phyloP scores from a whole-genome alignment of 2,888 invertebrate genomes.

The Xylota sylvarum region DNA sequence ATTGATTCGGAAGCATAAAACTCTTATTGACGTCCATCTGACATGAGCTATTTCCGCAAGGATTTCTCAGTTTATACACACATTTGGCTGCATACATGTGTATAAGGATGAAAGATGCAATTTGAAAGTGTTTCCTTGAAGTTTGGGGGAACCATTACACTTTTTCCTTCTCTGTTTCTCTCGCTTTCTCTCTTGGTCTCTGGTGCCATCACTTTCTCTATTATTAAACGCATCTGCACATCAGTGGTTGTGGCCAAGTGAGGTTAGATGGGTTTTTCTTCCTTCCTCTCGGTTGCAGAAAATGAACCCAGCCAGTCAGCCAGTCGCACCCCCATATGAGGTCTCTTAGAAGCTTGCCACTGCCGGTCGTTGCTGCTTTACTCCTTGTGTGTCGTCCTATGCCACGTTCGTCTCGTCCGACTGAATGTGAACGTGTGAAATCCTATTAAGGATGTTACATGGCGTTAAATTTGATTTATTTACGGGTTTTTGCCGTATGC shows the following conservation, averaged over 20 bases:
- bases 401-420: conserved; percentile 56
- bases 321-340: conserved; percentile 39
- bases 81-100: background rate
- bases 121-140: conserved; percentile 37
- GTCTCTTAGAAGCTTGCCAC: conserved; percentile 50
- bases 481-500: conserved; percentile 76
- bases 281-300: conserved; percentile 28
- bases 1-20: conserved; percentile 40
- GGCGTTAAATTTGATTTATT: conserved; percentile 79
- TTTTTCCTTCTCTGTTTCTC: background rate
- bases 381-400: background rate
- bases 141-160: conserved; percentile 41
- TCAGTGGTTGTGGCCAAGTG: conserved; percentile 67
- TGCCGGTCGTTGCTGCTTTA: conserved; percentile 7
- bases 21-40: conserved; percentile 4
- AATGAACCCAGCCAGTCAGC: background rate
- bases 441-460: conserved; percentile 78
- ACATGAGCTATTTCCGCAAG: conserved; percentile 36
- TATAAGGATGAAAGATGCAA: conserved; percentile 39
- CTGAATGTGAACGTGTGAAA: conserved; percentile 75
- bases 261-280: conserved; percentile 59
- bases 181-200: background rate
- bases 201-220: conserved; percentile 59
- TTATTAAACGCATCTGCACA: conserved; percentile 74
- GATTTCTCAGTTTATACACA: background rate